Evolutionary conservation across 2,888 invertebrate species (phyloP).

Genomic region (Spisula subtruncata): DNA sequence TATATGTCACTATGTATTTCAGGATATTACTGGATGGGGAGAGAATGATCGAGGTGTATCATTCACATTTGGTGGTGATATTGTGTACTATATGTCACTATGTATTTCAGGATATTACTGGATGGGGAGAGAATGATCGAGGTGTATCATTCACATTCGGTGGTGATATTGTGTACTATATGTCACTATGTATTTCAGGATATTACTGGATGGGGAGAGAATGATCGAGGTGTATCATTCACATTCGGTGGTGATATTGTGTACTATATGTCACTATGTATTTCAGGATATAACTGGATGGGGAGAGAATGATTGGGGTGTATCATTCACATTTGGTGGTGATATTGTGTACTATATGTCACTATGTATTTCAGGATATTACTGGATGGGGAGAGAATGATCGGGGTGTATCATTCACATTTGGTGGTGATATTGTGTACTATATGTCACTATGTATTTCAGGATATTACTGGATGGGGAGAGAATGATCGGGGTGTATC

Average conservation of each 20-base stretch:
- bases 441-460: constrained; percentile 31
- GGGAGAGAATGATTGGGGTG: constrained; percentile 89
- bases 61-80: constrained; percentile 89
- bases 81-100: constrained; percentile 83
- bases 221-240: constrained; percentile 89
- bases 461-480: constrained; percentile 89
- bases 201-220: constrained; percentile 89
- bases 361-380: constrained; percentile 82
- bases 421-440: constrained; percentile 89
- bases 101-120: constrained; percentile 86
- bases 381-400: constrained; percentile 89
- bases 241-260: constrained; percentile 90
- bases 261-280: not conserved
- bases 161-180: constrained; percentile 88
- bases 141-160: constrained; percentile 90
- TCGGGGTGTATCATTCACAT: constrained; percentile 89
- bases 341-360: constrained; percentile 87
- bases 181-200: constrained; percentile 77
- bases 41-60: constrained; percentile 89
- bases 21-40: constrained; percentile 89
- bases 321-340: constrained; percentile 89
- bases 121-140: constrained; percentile 89
- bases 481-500: constrained; percentile 89
- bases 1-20: constrained; percentile 31
- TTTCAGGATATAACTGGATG: constrained; percentile 88